These are phyloP conservation scores for Mythimna ferrago DNA, from an alignment of 2,888 invertebrate genomes.

Conservation along the genomic window DNA sequence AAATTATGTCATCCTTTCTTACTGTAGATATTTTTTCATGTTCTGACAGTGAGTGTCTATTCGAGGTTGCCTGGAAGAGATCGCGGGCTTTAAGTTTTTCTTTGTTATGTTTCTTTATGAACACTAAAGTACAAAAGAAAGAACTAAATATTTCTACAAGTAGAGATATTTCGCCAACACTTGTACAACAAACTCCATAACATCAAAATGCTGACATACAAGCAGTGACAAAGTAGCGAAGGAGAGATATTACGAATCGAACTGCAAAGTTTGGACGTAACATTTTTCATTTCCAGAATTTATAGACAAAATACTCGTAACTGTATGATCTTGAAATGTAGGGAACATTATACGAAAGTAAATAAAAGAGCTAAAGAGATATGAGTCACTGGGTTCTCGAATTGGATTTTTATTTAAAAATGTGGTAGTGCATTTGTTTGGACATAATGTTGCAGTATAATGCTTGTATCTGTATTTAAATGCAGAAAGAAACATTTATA, in stretches of 20 bases:
- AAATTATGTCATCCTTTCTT: not conserved
- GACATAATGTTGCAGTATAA: not conserved
- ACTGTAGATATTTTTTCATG: no score
- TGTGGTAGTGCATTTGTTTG: conserved; percentile 1
- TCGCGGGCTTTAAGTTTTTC: no score
- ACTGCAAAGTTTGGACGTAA: conserved; percentile 38
- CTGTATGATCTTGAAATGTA: conserved; percentile 27
- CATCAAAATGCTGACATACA: conserved; percentile 19
- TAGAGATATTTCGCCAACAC: conserved; percentile 4
- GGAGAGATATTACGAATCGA: conserved; percentile 35
- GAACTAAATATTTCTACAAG: not conserved
- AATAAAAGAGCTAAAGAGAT: conserved; percentile 14
- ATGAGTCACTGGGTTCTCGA: not conserved
- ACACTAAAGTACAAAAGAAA: no score
- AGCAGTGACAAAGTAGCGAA: conserved; percentile 21
- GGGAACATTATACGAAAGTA: conserved; percentile 7
- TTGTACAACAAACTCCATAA: not conserved
- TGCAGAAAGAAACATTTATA: not conserved
- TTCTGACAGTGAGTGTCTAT: no score
- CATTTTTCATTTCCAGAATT: conserved; percentile 41
- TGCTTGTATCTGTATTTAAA: not conserved
- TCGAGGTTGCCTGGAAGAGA: no score
- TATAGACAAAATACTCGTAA: conserved; percentile 34
- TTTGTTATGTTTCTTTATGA: no score
- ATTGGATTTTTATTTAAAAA: not conserved